Percentiles rank a stretch among this genome's conserved stretches.
phyloP scores from a whole-genome alignment of 1,140 invertebrate species.

The Lucilia cuprina region DNA sequence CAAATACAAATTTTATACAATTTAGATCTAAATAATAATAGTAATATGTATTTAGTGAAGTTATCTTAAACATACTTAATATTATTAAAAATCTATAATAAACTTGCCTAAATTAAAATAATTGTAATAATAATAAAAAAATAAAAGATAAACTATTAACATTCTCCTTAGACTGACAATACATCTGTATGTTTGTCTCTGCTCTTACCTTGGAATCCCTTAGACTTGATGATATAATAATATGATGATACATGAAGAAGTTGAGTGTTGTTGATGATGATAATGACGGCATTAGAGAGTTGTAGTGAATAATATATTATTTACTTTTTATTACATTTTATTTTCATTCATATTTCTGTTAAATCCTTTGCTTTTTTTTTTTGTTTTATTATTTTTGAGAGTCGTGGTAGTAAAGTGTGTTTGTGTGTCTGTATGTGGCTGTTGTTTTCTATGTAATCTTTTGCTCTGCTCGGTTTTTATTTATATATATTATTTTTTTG shows the following conservation, averaged over 20 bases:
- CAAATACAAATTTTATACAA: neutral
- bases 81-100: neutral
- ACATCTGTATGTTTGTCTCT: neutral
- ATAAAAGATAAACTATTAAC: neutral
- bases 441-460: neutral
- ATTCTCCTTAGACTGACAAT: neutral
- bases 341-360: neutral
- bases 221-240: neutral
- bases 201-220: neutral
- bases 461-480: neutral
- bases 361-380: neutral
- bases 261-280: neutral
- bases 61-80: neutral
- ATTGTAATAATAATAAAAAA: neutral
- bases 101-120: slow-evolving; percentile 11
- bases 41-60: neutral
- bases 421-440: neutral
- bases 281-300: neutral
- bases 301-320: neutral
- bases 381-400: neutral
- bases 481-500: neutral
- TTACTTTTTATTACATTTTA: neutral
- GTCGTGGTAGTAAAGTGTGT: neutral
- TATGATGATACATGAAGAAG: neutral
- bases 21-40: neutral